A percentile compares a stretch with the other conserved stretches of the same genome.
Conservation (phyloP, 2,113 vertebrate genomes). For the Nansenia antarctica region DNA sequence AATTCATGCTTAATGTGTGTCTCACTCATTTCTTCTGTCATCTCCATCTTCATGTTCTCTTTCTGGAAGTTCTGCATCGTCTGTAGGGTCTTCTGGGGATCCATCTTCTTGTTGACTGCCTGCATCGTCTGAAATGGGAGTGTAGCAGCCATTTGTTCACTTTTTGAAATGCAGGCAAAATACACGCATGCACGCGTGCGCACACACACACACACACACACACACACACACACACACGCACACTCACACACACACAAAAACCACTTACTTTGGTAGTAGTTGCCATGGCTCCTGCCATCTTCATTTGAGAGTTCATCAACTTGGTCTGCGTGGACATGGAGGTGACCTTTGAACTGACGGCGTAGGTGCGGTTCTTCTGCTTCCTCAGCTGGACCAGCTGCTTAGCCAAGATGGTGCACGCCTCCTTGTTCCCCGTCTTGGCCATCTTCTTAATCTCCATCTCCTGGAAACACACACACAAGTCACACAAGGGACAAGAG, state of each 20-base stretch:
- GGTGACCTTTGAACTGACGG: constrained; percentile 89
- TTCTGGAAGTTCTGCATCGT: constrained; percentile 92
- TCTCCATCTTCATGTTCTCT: constrained; percentile 91
- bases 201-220: neutral
- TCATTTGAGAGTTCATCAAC: constrained; percentile 91
- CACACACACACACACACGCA: neutral
- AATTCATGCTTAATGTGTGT: no score
- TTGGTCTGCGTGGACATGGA: constrained; percentile 90
- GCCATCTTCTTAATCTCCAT: constrained; percentile 94
- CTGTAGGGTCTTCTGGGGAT: constrained; percentile 87
- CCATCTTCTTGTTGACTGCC: constrained; percentile 90
- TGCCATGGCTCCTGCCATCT: constrained; percentile 91
- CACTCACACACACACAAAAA: neutral
- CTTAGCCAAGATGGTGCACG: constrained; percentile 85
- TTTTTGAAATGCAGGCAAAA: neutral
- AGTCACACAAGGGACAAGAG: neutral
- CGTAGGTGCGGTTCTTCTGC: constrained; percentile 86
- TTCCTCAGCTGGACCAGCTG: constrained; percentile 86
- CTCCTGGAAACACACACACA: constrained; percentile 75
- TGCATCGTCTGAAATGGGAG: constrained; percentile 81
- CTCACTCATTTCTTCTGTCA: constrained; percentile 93
- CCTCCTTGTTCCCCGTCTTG: constrained; percentile 87
- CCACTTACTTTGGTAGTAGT: constrained; percentile 83
- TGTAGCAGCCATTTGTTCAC: neutral
- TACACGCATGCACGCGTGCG: neutral